Evolutionary conservation across 2,113 vertebrate species (phyloP).

Genomic region (Candoia aspera): DNA sequence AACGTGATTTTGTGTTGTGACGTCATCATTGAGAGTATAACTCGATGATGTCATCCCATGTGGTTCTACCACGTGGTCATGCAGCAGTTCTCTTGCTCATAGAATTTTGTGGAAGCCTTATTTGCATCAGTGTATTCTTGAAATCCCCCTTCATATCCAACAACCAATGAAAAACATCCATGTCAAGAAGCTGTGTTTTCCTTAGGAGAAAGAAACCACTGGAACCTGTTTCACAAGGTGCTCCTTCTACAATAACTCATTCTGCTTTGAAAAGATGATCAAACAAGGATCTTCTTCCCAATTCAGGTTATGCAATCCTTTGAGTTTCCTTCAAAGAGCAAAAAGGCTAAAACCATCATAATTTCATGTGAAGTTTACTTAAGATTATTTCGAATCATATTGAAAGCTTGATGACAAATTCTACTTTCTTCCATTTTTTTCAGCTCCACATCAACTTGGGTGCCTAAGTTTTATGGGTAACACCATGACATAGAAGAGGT

Average conservation of each 20-base stretch:
- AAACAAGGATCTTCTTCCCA: background rate
- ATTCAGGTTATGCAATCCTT: background rate
- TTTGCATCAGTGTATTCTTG: background rate
- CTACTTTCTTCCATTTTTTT: background rate
- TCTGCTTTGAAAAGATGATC: background rate
- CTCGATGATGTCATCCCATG: background rate
- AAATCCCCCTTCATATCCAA: constrained; percentile 29
- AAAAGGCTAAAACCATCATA: background rate
- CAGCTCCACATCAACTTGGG: too few relatives aligned
- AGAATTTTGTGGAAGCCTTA: constrained; percentile 30
- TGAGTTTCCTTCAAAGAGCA: background rate
- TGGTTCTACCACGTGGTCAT: constrained; percentile 35
- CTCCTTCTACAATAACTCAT: background rate
- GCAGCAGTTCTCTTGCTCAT: background rate
- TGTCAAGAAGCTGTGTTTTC: background rate
- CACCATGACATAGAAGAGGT: background rate
- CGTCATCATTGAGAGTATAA: constrained; percentile 7
- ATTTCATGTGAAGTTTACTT: background rate
- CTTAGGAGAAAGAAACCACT: constrained; percentile 44
- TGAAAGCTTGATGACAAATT: background rate
- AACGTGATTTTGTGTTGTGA: constrained; percentile 42
- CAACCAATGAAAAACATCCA: constrained; percentile 34
- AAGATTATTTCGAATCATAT: background rate
- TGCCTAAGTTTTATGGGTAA: too few relatives aligned
- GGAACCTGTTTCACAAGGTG: constrained; percentile 10